Evolutionary conservation across 2,888 invertebrate genomes (phyloP).

Genomic region (Troides aeacus): DNA sequence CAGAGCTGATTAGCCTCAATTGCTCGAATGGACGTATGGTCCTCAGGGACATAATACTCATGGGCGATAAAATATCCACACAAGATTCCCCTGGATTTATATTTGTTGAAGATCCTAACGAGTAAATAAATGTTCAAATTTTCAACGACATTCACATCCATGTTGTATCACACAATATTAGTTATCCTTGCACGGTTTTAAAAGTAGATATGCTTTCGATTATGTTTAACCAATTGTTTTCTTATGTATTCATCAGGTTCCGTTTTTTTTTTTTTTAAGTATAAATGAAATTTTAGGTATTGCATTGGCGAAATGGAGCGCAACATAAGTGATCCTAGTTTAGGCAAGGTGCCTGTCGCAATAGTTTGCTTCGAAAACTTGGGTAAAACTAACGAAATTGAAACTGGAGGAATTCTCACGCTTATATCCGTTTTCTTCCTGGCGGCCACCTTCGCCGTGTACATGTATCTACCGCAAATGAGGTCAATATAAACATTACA

Average conservation of each 20-base stretch:
- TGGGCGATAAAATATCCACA: conserved; percentile 61
- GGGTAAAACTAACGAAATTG: conserved; percentile 68
- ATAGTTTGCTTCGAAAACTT: conserved; percentile 86
- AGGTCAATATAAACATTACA: conserved; percentile 58
- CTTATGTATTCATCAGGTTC: not conserved
- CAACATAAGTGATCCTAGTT: conserved; percentile 40
- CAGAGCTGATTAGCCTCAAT: conserved; percentile 43
- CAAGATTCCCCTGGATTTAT: conserved; percentile 56
- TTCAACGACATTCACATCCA: not conserved
- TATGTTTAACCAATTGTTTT: not conserved
- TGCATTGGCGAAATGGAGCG: conserved; percentile 57
- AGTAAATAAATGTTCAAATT: conserved; percentile 44
- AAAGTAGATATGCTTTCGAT: not conserved
- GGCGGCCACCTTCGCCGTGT: conserved; percentile 80
- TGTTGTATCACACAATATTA: too few species aligned
- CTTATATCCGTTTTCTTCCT: conserved; percentile 81
- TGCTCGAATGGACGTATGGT: conserved; percentile 61
- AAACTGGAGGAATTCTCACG: conserved; percentile 66
- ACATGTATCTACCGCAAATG: conserved; percentile 80
- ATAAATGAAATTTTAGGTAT: conserved; percentile 47
- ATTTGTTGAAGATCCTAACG: conserved; percentile 59
- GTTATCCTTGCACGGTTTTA: too few species aligned
- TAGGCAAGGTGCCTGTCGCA: conserved; percentile 54
- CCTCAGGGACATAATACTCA: conserved; percentile 55
- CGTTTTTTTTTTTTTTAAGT: not conserved